Evolutionary conservation across 30 jellyfish, hydroid and myxozoan genomes (phyloP).

Genomic region (Chrysaora quinquecirrha): DNA sequence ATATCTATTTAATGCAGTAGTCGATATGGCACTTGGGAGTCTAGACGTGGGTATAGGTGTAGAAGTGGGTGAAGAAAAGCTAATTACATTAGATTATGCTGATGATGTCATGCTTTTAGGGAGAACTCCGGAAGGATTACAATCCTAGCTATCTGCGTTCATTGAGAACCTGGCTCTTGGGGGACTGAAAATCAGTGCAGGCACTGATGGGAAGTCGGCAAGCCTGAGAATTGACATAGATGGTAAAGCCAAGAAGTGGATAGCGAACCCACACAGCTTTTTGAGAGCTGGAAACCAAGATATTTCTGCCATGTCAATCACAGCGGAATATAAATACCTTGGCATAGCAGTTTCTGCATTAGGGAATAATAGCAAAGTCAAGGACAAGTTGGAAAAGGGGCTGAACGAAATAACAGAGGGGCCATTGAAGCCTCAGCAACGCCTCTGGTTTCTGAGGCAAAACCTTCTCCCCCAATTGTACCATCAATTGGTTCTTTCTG

Average conservation of each 20-base stretch:
- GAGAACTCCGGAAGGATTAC: constrained; percentile 6
- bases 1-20: constrained; percentile 1
- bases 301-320: not conserved
- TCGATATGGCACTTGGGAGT: constrained; percentile 10
- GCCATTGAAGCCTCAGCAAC: not conserved
- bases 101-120: constrained; percentile 2
- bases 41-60: too few species aligned
- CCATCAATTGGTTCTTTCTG: too few species aligned
- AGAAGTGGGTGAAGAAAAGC: too few species aligned
- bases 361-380: not conserved
- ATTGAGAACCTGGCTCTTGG: not conserved
- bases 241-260: not conserved
- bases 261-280: not conserved
- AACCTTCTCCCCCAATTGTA: too few species aligned
- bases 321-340: not conserved
- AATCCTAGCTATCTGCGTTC: not conserved
- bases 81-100: too few species aligned
- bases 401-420: not conserved
- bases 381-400: not conserved
- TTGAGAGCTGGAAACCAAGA: not conserved
- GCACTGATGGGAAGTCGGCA: constrained; percentile 12
- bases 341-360: not conserved
- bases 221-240: too few species aligned
- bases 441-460: too few species aligned
- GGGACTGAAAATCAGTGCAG: constrained; percentile 10